Evolutionary conservation across 2,888 invertebrate species (phyloP), one percentile per base, ranked within the genome.

Genomic region (Zaprionus bogoriensis): DNA sequence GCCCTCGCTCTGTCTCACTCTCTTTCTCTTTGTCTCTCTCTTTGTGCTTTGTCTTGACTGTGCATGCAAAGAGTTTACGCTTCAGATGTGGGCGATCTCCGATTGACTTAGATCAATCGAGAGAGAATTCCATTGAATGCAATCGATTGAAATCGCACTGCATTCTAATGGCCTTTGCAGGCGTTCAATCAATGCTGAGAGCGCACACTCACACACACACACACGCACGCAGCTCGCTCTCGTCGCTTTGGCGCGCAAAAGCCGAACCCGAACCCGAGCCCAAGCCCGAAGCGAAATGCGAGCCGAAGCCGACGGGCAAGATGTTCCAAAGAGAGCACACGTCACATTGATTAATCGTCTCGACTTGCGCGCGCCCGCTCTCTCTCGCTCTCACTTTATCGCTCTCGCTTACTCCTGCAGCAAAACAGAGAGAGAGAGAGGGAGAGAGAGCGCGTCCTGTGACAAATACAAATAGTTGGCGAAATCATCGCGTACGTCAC

Each of bases 291-390:
- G n/a, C 12, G n/a, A 50, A n/a, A n/a, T n/a, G n/a, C n/a, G n/a
- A n/a, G n/a, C n/a, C 38, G 41, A 32, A 50, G 6, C 7, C 27
- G 39, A 53, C 41, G 23, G 12, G 20, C 10, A 38, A 23, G n/a
- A 50, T 17, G 20, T 42, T 23, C 17, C 17, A 53, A 69, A 75
- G 79, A 79, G 77, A 66, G 74, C 74, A 71, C 75, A 81, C 84
- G 87, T 86, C 81, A 82, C 84, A 73, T 82, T 82, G 81, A 82
- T 82, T 82, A 82, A 82, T 82, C 81, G 87, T 86, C 77, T 68
- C 80, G 74, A 64, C 60, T 60, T 50, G 17, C 50, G 20, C 32
- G 41, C 47, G 46, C 53, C 54, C 55, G 41, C 46, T 59, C 52
- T 4, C 50, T n/a, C 28, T 17, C 30, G 2, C 39, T 17, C 14